phyloP scores from a whole-genome alignment of 2,888 invertebrate genomes.

The Drosophila anomelani region DNA sequence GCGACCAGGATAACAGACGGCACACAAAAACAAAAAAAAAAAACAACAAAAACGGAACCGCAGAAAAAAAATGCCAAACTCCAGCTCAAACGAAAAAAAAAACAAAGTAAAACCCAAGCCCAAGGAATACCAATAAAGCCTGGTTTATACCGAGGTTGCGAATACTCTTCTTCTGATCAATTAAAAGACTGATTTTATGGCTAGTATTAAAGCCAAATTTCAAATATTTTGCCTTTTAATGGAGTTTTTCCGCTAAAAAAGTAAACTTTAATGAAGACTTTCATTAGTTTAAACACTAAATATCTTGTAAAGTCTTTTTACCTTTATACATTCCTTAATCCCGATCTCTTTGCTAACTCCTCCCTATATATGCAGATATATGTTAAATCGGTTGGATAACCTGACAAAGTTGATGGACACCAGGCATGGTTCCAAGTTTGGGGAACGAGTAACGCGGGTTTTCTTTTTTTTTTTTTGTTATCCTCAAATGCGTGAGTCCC shows the following conservation, averaged over 20 bases:
- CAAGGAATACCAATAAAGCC: conserved; percentile 5
- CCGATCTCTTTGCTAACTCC: not conserved
- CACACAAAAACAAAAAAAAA: conserved; percentile 11
- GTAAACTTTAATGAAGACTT: not conserved
- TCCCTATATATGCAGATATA: conserved; percentile 23
- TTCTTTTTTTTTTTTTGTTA: conserved; percentile 2
- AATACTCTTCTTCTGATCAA: conserved; percentile 18
- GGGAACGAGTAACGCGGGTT: conserved; percentile 39
- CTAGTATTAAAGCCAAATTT: not conserved
- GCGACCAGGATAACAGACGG: conserved; percentile 67
- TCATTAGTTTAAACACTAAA: not conserved
- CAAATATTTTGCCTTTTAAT: not conserved
- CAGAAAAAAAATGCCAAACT: conserved; percentile 10
- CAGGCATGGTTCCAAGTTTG: conserved; percentile 4
- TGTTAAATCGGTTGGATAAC: conserved; percentile 4
- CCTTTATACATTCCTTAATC: not conserved
- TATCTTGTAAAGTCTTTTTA: not conserved
- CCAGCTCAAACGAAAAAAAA: conserved; percentile 8
- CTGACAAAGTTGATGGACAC: conserved; percentile 39
- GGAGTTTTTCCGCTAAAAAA: not conserved
- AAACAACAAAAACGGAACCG: conserved; percentile 4
- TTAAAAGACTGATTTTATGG: not conserved
- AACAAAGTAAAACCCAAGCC: not conserved
- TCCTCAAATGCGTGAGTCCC: conserved; percentile 33
- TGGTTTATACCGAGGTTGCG: not conserved